phyloP scores from a whole-genome alignment of 2,888 invertebrate genomes.

The Holacanthella duospinosa region DNA sequence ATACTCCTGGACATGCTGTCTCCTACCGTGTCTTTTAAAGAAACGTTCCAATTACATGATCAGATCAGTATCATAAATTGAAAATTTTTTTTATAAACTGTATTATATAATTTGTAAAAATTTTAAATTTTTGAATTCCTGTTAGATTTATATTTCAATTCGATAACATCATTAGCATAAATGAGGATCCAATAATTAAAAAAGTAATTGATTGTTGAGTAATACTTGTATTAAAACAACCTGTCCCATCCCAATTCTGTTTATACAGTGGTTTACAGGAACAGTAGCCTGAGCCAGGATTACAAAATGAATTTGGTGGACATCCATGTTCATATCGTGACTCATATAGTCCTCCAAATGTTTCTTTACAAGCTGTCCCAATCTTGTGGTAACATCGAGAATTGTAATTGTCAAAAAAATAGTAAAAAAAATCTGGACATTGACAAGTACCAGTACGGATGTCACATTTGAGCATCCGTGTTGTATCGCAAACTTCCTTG shows the following conservation, averaged over 20 bases:
- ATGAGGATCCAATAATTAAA: not conserved
- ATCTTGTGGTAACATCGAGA: slow-evolving; percentile 3
- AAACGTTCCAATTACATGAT: no score
- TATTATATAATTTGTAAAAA: no score
- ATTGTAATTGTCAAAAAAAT: slow-evolving; percentile 9
- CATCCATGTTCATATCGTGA: slow-evolving; percentile 7
- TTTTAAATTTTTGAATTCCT: no score
- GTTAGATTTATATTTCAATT: no score
- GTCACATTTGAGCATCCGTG: slow-evolving; percentile 4
- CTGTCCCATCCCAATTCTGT: slow-evolving; percentile 1
- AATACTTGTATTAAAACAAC: not conserved
- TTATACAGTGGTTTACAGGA: not conserved
- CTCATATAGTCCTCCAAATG: slow-evolving; percentile 3
- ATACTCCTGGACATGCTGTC: slow-evolving; percentile 44
- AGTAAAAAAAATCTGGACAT: slow-evolving; percentile 7
- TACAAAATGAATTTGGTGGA: slow-evolving; percentile 4
- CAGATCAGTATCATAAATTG: no score
- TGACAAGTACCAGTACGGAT: not conserved
- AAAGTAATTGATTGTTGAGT: not conserved
- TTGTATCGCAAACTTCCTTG: not conserved
- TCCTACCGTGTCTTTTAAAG: slow-evolving; percentile 43
- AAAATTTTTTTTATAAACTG: no score
- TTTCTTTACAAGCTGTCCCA: slow-evolving; percentile 3
- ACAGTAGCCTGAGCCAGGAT: slow-evolving; percentile 8
- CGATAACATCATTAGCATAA: no score